These are phyloP conservation scores for Rhodophaea formosa DNA, from an alignment of 2,888 invertebrate genomes.

Conservation along the genomic window DNA sequence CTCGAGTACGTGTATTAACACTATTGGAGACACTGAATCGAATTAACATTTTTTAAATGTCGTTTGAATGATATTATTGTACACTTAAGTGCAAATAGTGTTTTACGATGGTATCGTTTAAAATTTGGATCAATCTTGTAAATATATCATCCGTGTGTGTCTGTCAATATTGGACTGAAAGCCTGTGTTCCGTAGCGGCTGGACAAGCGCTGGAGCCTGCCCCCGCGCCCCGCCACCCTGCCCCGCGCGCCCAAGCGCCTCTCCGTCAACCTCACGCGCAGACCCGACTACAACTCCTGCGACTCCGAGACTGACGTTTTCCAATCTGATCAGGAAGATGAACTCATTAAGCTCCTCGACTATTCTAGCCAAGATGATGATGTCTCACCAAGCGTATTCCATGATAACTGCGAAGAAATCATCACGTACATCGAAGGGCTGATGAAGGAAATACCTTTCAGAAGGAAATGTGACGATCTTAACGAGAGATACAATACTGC, in stretches of 20 bases:
- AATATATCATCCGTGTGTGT: constrained; percentile 23
- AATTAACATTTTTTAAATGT: no score
- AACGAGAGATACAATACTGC: constrained; percentile 67
- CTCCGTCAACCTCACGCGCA: constrained; percentile 43
- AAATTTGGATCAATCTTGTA: constrained; percentile 8
- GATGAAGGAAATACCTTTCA: constrained; percentile 47
- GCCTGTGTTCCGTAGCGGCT: constrained; percentile 55
- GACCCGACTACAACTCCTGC: constrained; percentile 61
- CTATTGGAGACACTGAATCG: no score
- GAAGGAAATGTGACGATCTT: constrained; percentile 52
- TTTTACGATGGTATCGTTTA: neutral
- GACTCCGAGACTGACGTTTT: constrained; percentile 89
- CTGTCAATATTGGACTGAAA: constrained; percentile 58
- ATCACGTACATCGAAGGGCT: constrained; percentile 64
- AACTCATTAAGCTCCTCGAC: constrained; percentile 87
- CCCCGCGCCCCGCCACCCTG: constrained; percentile 57
- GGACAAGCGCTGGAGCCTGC: constrained; percentile 74
- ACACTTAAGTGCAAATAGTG: no score
- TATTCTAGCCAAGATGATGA: constrained; percentile 84
- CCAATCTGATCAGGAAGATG: constrained; percentile 90
- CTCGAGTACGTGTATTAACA: no score
- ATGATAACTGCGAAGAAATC: constrained; percentile 71
- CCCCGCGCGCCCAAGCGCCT: constrained; percentile 49
- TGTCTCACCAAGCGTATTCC: constrained; percentile 69
- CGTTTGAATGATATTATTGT: no score